A percentile compares a stretch with the other conserved stretches of the same genome.
Conservation (phyloP, 2,113 vertebrate species). For the Isurus oxyrinchus region DNA sequence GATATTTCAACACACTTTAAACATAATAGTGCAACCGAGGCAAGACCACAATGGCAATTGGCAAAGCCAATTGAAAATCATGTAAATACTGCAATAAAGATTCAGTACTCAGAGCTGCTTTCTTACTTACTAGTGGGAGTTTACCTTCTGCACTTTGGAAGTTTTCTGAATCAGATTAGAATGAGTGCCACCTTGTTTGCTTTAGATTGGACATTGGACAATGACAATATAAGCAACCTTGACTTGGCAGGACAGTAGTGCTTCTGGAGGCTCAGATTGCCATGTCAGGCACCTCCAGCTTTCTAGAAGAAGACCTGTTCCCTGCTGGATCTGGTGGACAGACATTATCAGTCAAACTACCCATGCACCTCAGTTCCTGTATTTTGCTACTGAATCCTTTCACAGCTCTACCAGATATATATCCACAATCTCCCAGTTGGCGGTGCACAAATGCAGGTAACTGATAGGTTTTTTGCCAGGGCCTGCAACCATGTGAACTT, state of each 20-base stretch:
- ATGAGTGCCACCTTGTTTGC: neutral
- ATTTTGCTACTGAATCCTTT: neutral
- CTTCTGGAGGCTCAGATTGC: neutral
- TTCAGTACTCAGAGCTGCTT: no score
- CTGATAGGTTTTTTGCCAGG: neutral
- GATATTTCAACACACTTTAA: no score
- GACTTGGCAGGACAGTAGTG: neutral
- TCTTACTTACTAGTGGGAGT: neutral
- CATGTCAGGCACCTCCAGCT: neutral
- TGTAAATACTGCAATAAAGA: no score
- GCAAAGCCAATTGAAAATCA: no score
- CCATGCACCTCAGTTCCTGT: neutral
- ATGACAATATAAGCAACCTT: neutral
- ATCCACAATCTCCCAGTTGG: neutral
- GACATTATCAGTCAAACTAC: neutral
- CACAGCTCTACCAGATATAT: neutral
- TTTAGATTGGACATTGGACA: neutral
- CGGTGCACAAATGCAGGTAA: neutral
- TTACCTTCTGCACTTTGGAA: neutral
- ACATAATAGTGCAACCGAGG: no score
- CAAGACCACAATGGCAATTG: no score
- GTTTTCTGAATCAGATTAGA: neutral
- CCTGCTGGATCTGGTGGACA: no score
- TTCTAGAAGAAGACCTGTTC: no score
- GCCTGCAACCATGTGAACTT: neutral